These are phyloP conservation scores for Phymastichus coffea DNA, from an alignment of 1,140 invertebrate species.

Conservation along the genomic window DNA sequence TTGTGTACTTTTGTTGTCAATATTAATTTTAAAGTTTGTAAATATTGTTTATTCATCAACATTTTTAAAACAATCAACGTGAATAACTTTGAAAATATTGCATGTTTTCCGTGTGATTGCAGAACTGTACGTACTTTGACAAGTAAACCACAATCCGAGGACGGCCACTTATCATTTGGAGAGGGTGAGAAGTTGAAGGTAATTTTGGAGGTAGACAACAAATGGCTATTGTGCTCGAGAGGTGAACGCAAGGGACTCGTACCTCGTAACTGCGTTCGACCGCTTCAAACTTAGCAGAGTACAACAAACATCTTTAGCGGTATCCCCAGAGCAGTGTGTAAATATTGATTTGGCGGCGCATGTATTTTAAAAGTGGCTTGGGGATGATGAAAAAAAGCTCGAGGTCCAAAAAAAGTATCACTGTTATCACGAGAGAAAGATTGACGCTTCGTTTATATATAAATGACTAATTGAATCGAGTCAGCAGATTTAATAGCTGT, in stretches of 20 bases:
- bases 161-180: slow-evolving; percentile 76
- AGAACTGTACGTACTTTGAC: slow-evolving; percentile 74
- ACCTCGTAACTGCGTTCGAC: slow-evolving; percentile 69
- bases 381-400: background rate
- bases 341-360: slow-evolving; percentile 6
- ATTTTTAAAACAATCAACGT: no score
- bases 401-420: slow-evolving; percentile 20
- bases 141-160: slow-evolving; percentile 72
- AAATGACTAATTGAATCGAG: slow-evolving; percentile 3
- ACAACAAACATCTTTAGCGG: background rate
- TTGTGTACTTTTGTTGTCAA: no score
- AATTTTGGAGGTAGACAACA: slow-evolving; percentile 74
- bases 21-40: no score
- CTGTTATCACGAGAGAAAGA: slow-evolving; percentile 7
- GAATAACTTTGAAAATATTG: no score
- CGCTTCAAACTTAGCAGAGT: slow-evolving; percentile 53
- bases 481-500: slow-evolving; percentile 24
- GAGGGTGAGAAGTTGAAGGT: slow-evolving; percentile 74
- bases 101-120: slow-evolving; percentile 42
- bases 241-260: slow-evolving; percentile 79
- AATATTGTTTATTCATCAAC: no score
- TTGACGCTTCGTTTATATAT: slow-evolving; percentile 28
- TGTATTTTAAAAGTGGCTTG: slow-evolving; percentile 14
- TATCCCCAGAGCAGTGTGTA: background rate
- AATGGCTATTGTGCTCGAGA: slow-evolving; percentile 74